Evolutionary conservation across 2,113 vertebrate genomes (phyloP).

Genomic region (Petrocephalus microphthalmus): DNA sequence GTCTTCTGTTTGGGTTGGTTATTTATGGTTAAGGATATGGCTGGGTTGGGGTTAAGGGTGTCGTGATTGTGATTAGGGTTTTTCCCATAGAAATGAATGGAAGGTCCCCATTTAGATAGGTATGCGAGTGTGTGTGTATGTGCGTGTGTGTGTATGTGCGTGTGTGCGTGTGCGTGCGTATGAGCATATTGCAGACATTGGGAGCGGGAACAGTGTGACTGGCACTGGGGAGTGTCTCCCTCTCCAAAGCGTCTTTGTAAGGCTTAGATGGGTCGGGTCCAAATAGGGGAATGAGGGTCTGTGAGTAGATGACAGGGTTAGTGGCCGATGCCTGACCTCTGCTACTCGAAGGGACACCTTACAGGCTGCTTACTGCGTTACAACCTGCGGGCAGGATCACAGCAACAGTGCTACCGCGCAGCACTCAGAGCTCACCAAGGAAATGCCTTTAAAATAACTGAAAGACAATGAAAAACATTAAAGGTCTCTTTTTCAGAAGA

Average conservation of each 20-base stretch:
- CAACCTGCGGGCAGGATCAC: no score
- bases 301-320: not conserved
- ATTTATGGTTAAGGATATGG: not conserved
- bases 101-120: no score
- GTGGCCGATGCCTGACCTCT: not conserved
- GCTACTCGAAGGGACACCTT: not conserved
- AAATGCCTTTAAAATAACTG: not conserved
- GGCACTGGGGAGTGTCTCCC: not conserved
- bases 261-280: not conserved
- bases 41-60: not conserved
- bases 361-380: not conserved
- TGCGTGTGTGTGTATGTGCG: no score
- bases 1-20: not conserved
- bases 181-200: not conserved
- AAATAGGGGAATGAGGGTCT: not conserved
- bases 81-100: no score
- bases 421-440: not conserved
- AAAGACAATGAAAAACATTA: not conserved
- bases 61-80: not conserved
- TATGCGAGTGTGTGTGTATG: not conserved
- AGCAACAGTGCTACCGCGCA: no score
- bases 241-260: not conserved
- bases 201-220: not conserved
- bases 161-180: not conserved
- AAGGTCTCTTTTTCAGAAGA: slow-evolving; percentile 9